phyloP scores from a whole-genome alignment of 2,888 invertebrate species.

The Eueremaeus valkanovi region DNA sequence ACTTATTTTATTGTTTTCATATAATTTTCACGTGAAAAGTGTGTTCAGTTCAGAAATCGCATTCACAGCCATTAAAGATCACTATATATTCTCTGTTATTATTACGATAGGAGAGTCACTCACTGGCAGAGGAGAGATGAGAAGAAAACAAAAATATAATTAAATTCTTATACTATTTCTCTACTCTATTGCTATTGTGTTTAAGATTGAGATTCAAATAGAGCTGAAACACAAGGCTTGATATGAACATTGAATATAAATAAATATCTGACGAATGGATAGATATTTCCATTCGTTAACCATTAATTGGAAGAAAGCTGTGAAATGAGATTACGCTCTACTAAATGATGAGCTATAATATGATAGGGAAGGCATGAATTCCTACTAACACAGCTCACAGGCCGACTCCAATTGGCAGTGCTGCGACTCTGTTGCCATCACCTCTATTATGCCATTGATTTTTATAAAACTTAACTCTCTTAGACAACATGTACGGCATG shows the following conservation, averaged over 20 bases:
- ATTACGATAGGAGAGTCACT: not conserved
- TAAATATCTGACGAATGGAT: not conserved
- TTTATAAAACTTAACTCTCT: not conserved
- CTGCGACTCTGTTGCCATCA: not conserved
- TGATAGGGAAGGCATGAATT: conserved; percentile 20
- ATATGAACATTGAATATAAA: not conserved
- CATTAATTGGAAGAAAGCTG: conserved; percentile 19
- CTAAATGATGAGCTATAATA: conserved; percentile 24
- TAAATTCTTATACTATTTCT: no score
- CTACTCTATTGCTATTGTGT: not conserved
- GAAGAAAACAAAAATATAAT: not conserved
- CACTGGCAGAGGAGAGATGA: not conserved
- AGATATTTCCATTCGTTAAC: not conserved
- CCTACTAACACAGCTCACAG: no score
- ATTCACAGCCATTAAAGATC: conserved; percentile 30
- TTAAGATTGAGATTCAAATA: not conserved
- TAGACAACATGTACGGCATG: no score
- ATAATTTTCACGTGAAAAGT: no score
- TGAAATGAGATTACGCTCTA: conserved; percentile 20
- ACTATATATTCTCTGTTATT: not conserved
- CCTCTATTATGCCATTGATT: conserved; percentile 4
- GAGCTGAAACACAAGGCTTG: not conserved
- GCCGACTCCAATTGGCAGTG: no score
- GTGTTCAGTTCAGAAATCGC: not conserved
- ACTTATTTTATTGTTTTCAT: no score